Evolutionary conservation across 2,888 invertebrate genomes (phyloP).

Genomic region (Agrilus cyanescens): DNA sequence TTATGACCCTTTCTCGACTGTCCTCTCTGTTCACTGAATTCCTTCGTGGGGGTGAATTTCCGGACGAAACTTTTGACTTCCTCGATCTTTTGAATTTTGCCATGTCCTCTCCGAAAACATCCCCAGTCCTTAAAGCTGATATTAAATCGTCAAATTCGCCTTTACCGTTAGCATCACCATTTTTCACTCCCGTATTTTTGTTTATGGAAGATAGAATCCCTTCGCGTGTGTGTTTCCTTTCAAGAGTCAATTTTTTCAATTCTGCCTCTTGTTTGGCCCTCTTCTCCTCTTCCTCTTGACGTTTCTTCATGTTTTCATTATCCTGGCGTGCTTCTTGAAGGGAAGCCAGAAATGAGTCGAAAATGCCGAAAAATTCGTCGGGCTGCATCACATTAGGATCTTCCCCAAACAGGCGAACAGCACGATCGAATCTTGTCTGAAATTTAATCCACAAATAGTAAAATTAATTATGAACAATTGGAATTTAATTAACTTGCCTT

Average conservation of each 20-base stretch:
- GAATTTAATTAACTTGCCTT: slow-evolving; percentile 52
- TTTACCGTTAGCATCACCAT: slow-evolving; percentile 49
- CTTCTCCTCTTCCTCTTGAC: slow-evolving; percentile 83
- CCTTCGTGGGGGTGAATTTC: slow-evolving; percentile 49
- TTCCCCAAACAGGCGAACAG: slow-evolving; percentile 82
- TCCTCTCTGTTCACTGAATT: slow-evolving; percentile 55
- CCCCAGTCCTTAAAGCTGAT: slow-evolving; percentile 86
- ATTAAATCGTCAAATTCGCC: slow-evolving; percentile 95
- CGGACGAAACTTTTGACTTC: slow-evolving; percentile 47
- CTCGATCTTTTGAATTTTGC: slow-evolving; percentile 79
- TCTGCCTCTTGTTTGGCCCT: slow-evolving; percentile 81
- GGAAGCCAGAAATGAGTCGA: slow-evolving; percentile 75
- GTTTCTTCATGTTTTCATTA: slow-evolving; percentile 71
- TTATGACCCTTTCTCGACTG: slow-evolving; percentile 50
- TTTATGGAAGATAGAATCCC: slow-evolving; percentile 66
- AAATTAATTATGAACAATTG: neutral
- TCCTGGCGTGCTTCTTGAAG: slow-evolving; percentile 78
- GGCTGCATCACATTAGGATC: slow-evolving; percentile 75
- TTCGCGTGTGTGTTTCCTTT: slow-evolving; percentile 69
- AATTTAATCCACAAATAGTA: slow-evolving; percentile 10
- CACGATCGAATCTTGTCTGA: slow-evolving; percentile 64
- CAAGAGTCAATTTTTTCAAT: slow-evolving; percentile 76
- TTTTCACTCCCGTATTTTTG: slow-evolving; percentile 56
- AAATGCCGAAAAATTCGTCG: slow-evolving; percentile 87
- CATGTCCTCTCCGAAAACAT: slow-evolving; percentile 91